These are phyloP conservation scores for Rhinogobio ventralis DNA, from an alignment of 2,797 vertebrate species.

Conservation along the genomic window DNA sequence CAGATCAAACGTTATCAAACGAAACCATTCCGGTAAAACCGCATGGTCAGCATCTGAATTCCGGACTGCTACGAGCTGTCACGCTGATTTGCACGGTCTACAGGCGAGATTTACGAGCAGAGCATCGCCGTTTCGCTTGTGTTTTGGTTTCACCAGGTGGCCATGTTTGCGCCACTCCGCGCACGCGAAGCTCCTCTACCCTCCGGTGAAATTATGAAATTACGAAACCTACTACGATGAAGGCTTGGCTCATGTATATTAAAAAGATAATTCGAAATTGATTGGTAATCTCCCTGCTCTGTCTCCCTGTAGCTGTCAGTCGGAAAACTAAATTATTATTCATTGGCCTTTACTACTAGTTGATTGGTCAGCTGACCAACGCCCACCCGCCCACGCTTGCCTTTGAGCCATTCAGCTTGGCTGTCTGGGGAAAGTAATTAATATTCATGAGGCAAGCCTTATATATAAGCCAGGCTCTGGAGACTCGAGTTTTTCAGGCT, in stretches of 20 bases:
- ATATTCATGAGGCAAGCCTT: conserved; percentile 24
- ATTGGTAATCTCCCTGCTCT: not conserved
- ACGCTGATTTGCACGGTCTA: not conserved
- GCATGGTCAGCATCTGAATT: not conserved
- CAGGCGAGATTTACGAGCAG: not conserved
- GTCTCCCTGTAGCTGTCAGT: not conserved
- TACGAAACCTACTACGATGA: conserved; percentile 6
- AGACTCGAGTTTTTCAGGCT: not conserved
- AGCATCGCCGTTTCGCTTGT: conserved; percentile 2
- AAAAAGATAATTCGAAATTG: not conserved
- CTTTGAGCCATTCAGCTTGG: not conserved
- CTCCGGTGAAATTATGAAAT: not conserved
- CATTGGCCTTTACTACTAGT: not conserved
- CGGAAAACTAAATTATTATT: not conserved
- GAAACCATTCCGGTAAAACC: conserved; percentile 1
- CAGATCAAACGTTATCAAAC: conserved; percentile 30
- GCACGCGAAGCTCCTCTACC: conserved; percentile 39
- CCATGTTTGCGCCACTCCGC: conserved; percentile 50
- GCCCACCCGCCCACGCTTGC: too few species aligned
- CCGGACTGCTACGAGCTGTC: not conserved
- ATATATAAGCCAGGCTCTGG: not conserved
- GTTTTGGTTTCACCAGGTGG: conserved; percentile 41
- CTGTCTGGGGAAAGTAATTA: not conserved
- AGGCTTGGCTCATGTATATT: conserved; percentile 10
- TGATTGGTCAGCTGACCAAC: not conserved